Evolutionary conservation across 2,797 vertebrate genomes (phyloP).

Genomic region (Luscinia luscinia): DNA sequence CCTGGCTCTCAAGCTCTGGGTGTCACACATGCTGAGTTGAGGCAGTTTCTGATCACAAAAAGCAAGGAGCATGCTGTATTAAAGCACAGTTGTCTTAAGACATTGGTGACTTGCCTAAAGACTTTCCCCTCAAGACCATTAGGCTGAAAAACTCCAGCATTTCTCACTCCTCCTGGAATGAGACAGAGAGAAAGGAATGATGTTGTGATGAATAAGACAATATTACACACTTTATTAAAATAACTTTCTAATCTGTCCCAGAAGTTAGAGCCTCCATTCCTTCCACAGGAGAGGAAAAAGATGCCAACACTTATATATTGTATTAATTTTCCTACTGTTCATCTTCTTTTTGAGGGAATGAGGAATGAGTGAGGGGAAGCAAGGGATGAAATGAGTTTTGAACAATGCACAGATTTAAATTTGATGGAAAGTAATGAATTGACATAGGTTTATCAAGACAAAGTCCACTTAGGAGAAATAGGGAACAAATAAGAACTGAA

Average conservation of each 20-base stretch:
- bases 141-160: background rate
- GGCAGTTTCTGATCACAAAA: background rate
- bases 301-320: background rate
- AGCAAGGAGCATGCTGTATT: background rate
- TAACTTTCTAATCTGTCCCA: background rate
- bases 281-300: background rate
- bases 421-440: background rate
- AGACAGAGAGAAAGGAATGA: background rate
- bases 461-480: background rate
- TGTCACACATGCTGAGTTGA: background rate
- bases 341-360: background rate
- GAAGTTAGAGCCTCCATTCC: background rate
- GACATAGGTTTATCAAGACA: background rate
- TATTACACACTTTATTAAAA: background rate
- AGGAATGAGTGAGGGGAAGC: background rate
- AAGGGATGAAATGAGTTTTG: background rate
- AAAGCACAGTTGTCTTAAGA: background rate
- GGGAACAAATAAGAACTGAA: background rate
- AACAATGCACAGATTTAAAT: background rate
- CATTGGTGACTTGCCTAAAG: background rate
- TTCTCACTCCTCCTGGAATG: background rate
- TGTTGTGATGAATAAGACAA: background rate
- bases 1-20: background rate
- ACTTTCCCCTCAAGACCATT: background rate
- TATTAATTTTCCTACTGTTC: background rate